Base-by-base conservation (phyloP, 2,888 invertebrate species). In the Xylota sylvarum region DNA sequence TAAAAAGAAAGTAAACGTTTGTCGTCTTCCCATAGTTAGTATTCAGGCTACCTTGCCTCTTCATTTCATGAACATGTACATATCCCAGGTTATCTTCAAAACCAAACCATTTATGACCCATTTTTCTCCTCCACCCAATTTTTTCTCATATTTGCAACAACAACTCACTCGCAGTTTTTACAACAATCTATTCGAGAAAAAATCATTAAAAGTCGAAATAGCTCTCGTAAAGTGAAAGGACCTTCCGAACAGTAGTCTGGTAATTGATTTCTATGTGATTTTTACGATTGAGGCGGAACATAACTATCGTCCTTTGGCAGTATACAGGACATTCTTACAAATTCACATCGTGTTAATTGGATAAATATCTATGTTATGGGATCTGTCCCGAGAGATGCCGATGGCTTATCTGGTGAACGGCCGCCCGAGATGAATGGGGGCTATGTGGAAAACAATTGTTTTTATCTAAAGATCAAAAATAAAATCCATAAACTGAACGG, bases 321-420 rank as follows among this genome's bases (percentile, higher is more conserved):
- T 37, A 37, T 12, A 23, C 17, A 32, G 32, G 52, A 64, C 52
- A 77, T 77, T 43, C 40, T 69, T 72, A 77, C 65, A 77, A 69
- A 86, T 82, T 82, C 72, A 77, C 82, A 78, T 86, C 67, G 86
- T 86, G 86, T 86, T 82, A 82, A 82, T 82, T 86, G 86, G 82
- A 82, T 77, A 82, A 82, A 78, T 82, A 86, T 86, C 86, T 73
- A 10, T 69, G 78, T 69, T 85, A 72, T 78, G 72, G 64, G 37
- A 86, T 86, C 86, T 72, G 80, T 56, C 56, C 48, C 55, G 65
- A 65, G 43, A 23, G 52, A 55, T 76, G 70, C 48, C 40, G 76
- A 85, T 80, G 58, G 46, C 73, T 84, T 84, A 84, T 84, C 79
- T 1, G 32, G 19, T 14, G 46, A 64, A 56, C 32, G 14, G 55